Percentiles rank a stretch among this genome's conserved stretches.
Evolutionary conservation across 2,113 vertebrate genomes (phyloP).

Genomic region (Eretmochelys imbricata): DNA sequence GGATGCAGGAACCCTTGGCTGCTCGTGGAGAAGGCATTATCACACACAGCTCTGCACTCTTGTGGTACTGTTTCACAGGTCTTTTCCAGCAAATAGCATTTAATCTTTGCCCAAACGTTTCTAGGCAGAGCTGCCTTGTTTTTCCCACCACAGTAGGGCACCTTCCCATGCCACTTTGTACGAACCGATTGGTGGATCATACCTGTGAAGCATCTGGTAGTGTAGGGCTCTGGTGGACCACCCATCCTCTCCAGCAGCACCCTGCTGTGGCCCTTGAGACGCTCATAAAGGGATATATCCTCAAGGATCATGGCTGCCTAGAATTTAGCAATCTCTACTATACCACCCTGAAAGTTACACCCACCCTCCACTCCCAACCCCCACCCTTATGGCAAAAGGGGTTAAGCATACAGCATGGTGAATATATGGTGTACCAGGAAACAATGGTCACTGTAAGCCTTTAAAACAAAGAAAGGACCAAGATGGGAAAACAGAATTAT

Average conservation of each 20-base stretch:
- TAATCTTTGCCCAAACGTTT: constrained; percentile 55
- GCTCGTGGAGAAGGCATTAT: background rate
- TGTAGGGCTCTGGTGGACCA: background rate
- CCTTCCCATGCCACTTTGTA: constrained; percentile 25
- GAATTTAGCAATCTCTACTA: background rate
- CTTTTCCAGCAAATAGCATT: background rate
- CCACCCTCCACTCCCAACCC: background rate
- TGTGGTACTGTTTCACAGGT: constrained; percentile 45
- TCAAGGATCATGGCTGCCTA: too few species aligned
- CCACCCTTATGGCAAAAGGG: background rate
- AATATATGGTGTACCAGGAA: background rate
- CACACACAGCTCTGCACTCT: background rate
- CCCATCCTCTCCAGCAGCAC: fast-evolving
- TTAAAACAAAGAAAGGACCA: background rate
- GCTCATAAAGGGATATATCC: background rate
- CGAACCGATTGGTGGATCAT: background rate
- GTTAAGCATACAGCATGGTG: background rate
- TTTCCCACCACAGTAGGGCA: constrained; percentile 26
- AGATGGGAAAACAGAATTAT: background rate
- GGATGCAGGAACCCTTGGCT: background rate
- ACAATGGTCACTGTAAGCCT: background rate
- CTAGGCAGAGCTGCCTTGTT: constrained; percentile 56
- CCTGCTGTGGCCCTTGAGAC: background rate
- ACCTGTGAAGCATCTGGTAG: background rate
- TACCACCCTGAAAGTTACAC: background rate